Evolutionary conservation across 2,888 invertebrate species (phyloP), one percentile per base, ranked within the genome.

Genomic region (Ditula angustiorana): DNA sequence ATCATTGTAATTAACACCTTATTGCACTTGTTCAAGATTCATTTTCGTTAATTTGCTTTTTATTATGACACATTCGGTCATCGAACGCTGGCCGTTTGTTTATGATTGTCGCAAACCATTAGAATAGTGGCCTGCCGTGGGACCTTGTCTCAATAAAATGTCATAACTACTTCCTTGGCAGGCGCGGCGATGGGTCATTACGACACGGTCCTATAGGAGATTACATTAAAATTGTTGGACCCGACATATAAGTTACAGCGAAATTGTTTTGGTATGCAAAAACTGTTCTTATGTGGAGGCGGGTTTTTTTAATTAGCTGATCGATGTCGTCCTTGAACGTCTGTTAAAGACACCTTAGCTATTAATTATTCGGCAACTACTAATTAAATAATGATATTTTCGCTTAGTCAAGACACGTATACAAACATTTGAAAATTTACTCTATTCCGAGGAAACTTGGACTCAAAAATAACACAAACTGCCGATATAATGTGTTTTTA

Each of bases 11-110:
- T 19, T 28, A 1, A 44, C 26, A 57, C 23, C 56, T 44, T 63
- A 57, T 50, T 33, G 1, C 49, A 13, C 19, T 41, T n/a, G 7
- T 3, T 11, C 28, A 58, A 44, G 44, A 50, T 52, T 24, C 50
- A 19, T 47, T 53, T 30, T 16, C 26, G 44, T 8, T 13, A 10
- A 28, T 16, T 13, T 24, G 5, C 21, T 16, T 26, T 5, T 23
- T 2, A 44, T 21, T 64, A 58, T 59, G 53, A 47, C 58, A 53
- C 52, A 59, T 35, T 19, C 19, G 64, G 64, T 64, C 64, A 64
- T 53, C 53, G 64, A 35, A 59, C 64, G 64, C 53, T 5, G 13
- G 44, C 30, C 47, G 16, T 26, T 59, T 64, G 63, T 63, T 58
- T 58, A 63, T 63, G 35, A 59, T 59, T 33, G 33, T 23, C 7